These are phyloP conservation scores for Ophion ellenae DNA, from an alignment of 2,888 invertebrate genomes.

Conservation along the genomic window DNA sequence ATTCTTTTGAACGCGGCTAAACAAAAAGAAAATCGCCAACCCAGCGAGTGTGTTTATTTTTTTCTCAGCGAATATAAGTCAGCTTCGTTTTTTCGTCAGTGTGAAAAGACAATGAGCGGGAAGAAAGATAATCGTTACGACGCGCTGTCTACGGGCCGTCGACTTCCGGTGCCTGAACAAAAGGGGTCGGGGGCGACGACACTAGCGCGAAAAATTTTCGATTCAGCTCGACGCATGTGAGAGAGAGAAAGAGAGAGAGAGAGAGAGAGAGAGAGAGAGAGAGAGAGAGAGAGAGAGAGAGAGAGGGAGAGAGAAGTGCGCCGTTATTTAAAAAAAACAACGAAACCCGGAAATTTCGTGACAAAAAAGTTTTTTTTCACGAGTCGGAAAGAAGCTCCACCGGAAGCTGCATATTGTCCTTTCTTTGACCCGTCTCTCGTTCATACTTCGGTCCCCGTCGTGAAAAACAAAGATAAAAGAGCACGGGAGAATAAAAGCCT, in stretches of 20 bases:
- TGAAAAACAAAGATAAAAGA: constrained; percentile 12
- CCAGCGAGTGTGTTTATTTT: background rate
- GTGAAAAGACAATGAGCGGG: background rate
- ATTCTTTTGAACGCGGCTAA: background rate
- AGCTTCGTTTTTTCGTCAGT: background rate
- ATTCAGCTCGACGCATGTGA: background rate
- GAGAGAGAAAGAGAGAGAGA: no score
- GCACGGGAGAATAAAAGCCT: background rate
- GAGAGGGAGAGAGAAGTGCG: background rate
- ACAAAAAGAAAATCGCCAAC: background rate
- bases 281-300: background rate
- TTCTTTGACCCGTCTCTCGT: constrained; percentile 2
- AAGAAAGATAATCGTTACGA: constrained; percentile 5
- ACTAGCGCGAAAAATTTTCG: constrained; percentile 9
- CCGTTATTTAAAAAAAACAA: background rate
- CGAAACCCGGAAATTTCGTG: background rate
- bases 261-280: background rate
- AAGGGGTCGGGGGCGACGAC: constrained; percentile 33
- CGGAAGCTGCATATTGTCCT: constrained; percentile 15
- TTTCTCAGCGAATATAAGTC: background rate
- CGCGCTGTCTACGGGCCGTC: constrained; percentile 2
- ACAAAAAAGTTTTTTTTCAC: background rate
- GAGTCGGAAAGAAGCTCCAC: background rate
- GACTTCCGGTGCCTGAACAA: constrained; percentile 35
- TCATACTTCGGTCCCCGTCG: background rate